Conservation (phyloP, 2,113 vertebrate species). For the Epinephelus fuscoguttatus region DNA sequence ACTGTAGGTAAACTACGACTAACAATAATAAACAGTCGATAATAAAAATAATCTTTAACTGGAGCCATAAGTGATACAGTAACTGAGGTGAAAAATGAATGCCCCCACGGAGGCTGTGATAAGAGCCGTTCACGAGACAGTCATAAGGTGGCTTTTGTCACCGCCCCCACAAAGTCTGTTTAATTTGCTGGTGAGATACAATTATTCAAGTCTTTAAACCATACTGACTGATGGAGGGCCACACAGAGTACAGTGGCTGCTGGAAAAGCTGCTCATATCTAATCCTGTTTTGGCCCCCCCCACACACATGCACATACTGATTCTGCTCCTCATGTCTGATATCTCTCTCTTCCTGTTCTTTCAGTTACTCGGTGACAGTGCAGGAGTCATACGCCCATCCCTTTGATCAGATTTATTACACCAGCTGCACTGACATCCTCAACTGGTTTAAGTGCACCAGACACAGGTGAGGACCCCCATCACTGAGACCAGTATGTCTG, state of each 20-base stretch:
- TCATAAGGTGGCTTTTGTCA: constrained; percentile 30
- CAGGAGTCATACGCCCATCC: constrained; percentile 97
- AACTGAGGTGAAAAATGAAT: background rate
- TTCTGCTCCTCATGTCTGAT: constrained; percentile 12
- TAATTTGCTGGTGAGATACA: background rate
- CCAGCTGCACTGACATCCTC: constrained; percentile 96
- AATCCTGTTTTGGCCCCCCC: constrained; percentile 10
- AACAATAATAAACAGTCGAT: background rate
- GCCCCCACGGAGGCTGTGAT: background rate
- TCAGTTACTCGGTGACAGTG: constrained; percentile 95
- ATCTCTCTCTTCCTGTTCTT: constrained; percentile 44
- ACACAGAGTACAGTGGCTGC: constrained; percentile 9
- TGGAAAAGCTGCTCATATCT: background rate
- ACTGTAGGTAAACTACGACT: too few species aligned
- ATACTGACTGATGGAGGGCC: background rate
- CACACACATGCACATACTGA: background rate
- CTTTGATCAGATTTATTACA: constrained; percentile 97
- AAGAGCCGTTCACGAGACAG: constrained; percentile 20
- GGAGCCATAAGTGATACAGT: background rate
- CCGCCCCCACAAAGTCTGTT: background rate
- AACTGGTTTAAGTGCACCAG: constrained; percentile 99
- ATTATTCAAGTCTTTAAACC: background rate
- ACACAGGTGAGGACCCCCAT: constrained; percentile 88
- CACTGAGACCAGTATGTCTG: background rate
- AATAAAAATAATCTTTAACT: background rate